These are phyloP conservation scores for Tetramorium simillimum DNA, from an alignment of 1,140 invertebrate genomes.

Conservation along the genomic window DNA sequence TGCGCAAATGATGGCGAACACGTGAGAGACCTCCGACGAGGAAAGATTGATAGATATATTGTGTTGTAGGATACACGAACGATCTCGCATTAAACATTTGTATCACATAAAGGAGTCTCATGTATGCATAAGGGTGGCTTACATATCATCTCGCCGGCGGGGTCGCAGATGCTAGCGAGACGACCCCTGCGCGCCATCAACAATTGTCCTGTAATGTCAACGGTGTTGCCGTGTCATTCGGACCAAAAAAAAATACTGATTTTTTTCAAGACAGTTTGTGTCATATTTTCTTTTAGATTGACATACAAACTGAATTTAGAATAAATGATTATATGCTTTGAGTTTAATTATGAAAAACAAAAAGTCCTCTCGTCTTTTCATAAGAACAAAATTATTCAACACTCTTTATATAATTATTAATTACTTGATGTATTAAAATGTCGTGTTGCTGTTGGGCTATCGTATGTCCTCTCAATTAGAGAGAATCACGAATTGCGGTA, in stretches of 20 bases:
- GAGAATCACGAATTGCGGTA: background rate
- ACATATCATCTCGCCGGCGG: constrained; percentile 85
- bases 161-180: constrained; percentile 85
- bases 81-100: constrained; percentile 50
- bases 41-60: background rate
- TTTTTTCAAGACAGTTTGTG: background rate
- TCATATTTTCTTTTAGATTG: background rate
- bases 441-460: background rate
- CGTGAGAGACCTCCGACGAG: background rate
- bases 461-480: background rate
- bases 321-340: background rate
- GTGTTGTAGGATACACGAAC: constrained; percentile 46
- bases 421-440: background rate
- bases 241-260: background rate
- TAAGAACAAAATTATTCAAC: background rate
- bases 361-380: background rate
- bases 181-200: constrained; percentile 84
- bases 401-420: background rate
- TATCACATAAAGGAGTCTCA: constrained; percentile 53
- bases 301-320: background rate
- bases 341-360: background rate
- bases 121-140: constrained; percentile 75
- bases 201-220: constrained; percentile 83
- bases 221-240: constrained; percentile 51
- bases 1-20: background rate